Percentiles rank a stretch among this genome's conserved stretches.
These are phyloP conservation scores for Delphinus delphis DNA, from an alignment of 2,113 vertebrate genomes.

Conservation along the genomic window DNA sequence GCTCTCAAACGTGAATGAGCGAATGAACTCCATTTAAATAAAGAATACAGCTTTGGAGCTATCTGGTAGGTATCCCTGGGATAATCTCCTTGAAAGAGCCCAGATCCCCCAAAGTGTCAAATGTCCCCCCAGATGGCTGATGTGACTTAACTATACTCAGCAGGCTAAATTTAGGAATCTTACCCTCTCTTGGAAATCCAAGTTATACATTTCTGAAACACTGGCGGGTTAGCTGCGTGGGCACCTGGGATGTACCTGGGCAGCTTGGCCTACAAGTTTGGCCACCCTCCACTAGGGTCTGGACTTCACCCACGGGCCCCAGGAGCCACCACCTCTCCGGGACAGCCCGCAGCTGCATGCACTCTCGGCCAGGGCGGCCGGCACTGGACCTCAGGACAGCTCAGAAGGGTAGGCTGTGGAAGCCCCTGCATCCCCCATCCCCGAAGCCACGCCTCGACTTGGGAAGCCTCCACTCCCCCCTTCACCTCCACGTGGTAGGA, in stretches of 20 bases:
- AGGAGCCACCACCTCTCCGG: background rate
- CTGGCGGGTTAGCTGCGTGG: background rate
- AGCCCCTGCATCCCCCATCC: background rate
- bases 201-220: background rate
- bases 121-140: background rate
- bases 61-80: background rate
- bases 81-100: background rate
- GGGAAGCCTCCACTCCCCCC: background rate
- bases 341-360: rapidly evolving
- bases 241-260: background rate
- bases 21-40: background rate
- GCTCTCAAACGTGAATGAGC: background rate
- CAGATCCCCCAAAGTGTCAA: background rate
- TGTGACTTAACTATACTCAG: background rate
- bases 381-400: background rate
- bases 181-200: background rate
- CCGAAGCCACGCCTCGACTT: too few species aligned
- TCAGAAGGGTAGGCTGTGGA: rapidly evolving
- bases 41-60: rapidly evolving
- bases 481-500: rapidly evolving
- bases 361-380: background rate
- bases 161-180: background rate
- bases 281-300: too few species aligned
- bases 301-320: background rate
- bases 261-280: background rate